phyloP scores from a whole-genome alignment of 1,140 invertebrate species.

The Scaptomyza graminum region DNA sequence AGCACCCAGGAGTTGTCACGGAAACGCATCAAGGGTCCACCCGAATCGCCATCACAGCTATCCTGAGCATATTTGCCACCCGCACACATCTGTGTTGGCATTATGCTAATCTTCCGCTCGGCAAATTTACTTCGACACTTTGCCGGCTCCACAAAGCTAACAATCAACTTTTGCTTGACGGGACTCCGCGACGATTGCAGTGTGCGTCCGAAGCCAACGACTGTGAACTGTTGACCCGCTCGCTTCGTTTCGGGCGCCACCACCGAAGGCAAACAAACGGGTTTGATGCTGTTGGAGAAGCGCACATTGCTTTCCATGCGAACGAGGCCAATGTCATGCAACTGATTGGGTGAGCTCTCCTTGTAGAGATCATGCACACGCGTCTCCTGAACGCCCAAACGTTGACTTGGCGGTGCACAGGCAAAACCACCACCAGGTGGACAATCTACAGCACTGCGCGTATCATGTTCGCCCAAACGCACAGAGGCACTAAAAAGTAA shows the following conservation, averaged over 20 bases:
- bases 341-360: conserved; percentile 55
- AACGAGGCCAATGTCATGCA: conserved; percentile 85
- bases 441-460: conserved; percentile 84
- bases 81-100: conserved; percentile 85
- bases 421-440: conserved; percentile 59
- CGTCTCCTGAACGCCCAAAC: conserved; percentile 67
- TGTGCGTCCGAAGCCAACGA: conserved; percentile 89
- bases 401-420: conserved; percentile 56
- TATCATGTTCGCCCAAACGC: conserved; percentile 85
- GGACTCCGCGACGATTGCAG: conserved; percentile 75
- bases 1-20: conserved; percentile 84
- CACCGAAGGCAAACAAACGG: conserved; percentile 85
- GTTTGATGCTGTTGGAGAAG: conserved; percentile 85
- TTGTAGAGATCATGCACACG: conserved; percentile 84
- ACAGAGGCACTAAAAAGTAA: conserved; percentile 70
- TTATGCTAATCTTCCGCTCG: conserved; percentile 56
- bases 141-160: conserved; percentile 54
- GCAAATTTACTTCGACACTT: conserved; percentile 54
- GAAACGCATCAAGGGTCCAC: conserved; percentile 87
- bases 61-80: conserved; percentile 86
- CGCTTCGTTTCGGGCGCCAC: conserved; percentile 37
- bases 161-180: conserved; percentile 62
- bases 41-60: conserved; percentile 88
- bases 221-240: conserved; percentile 83
- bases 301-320: conserved; percentile 81